Conservation (phyloP, 2,113 vertebrate genomes). For the Ceratotherium simum region DNA sequence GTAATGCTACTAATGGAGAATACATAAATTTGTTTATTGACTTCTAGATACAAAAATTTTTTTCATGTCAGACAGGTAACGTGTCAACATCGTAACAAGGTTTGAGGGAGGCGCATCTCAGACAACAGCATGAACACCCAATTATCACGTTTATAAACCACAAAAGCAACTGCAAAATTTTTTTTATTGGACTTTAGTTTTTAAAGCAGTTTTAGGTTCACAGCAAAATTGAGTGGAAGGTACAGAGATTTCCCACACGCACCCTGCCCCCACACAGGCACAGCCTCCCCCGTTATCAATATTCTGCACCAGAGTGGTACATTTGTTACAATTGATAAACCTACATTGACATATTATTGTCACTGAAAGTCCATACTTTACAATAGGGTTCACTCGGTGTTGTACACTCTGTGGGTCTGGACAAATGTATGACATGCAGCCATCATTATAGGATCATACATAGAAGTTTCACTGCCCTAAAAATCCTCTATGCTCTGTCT, state of each 20-base stretch:
- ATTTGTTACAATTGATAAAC: background rate
- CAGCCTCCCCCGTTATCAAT: background rate
- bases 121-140: slow-evolving; percentile 73
- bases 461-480: background rate
- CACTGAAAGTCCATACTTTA: no score
- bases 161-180: slow-evolving; percentile 79
- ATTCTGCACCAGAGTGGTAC: background rate
- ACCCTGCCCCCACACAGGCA: background rate
- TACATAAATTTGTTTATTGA: background rate
- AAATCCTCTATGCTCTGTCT: background rate
- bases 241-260: background rate
- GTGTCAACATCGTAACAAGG: slow-evolving; percentile 78
- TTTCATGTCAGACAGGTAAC: slow-evolving; percentile 76
- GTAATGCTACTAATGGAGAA: background rate
- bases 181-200: background rate
- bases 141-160: slow-evolving; percentile 76
- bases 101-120: slow-evolving; percentile 73
- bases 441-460: background rate
- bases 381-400: no score
- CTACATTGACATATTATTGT: background rate
- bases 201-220: background rate
- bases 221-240: background rate
- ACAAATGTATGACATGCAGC: no score
- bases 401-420: no score
- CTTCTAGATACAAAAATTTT: background rate